Percentiles rank a stretch among this genome's conserved stretches.
Conservation (phyloP, 2,113 vertebrate genomes). For the Panthera tigris region DNA sequence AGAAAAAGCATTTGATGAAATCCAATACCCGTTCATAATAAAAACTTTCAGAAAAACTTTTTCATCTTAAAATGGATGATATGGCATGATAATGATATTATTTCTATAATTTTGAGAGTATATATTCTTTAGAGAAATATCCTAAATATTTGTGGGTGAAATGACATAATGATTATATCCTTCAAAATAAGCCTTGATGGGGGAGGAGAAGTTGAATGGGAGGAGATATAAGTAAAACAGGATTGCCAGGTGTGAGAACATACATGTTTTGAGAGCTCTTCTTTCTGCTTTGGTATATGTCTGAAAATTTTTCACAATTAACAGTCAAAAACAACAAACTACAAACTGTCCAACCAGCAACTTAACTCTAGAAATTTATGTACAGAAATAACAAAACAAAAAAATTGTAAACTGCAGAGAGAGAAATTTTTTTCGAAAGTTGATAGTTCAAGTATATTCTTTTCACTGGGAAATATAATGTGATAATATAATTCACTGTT, state of each 20-base stretch:
- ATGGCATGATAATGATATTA: neutral
- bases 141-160: neutral
- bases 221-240: neutral
- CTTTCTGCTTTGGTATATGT: neutral
- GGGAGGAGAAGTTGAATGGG: neutral
- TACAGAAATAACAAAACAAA: neutral
- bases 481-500: neutral
- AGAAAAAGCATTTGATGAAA: neutral
- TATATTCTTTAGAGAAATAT: neutral
- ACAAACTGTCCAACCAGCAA: neutral
- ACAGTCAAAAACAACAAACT: neutral
- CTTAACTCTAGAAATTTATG: neutral
- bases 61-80: neutral
- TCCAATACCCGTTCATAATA: neutral
- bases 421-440: neutral
- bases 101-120: neutral
- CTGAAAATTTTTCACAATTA: neutral
- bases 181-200: neutral
- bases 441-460: neutral
- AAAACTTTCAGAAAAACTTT: neutral
- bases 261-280: neutral
- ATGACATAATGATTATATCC: neutral
- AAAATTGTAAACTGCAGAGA: neutral
- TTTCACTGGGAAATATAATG: no score
- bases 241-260: neutral